A percentile compares a stretch with the other conserved stretches of the same genome.
These are phyloP conservation scores for Pelusios castaneus DNA, from an alignment of 2,113 vertebrate species.

Conservation along the genomic window DNA sequence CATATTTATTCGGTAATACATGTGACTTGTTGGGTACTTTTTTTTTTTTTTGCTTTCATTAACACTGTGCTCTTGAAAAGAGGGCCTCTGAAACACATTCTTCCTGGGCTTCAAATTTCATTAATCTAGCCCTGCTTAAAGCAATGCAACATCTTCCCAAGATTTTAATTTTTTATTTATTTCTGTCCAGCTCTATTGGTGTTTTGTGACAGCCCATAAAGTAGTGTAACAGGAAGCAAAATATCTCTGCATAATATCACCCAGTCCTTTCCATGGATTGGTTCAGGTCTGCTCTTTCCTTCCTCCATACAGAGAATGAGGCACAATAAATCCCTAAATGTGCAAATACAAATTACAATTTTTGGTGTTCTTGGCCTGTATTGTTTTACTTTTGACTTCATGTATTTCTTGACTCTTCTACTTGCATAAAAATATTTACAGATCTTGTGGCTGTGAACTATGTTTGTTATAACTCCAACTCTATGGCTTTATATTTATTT, in stretches of 20 bases:
- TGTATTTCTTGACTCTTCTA: not conserved
- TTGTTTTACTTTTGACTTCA: not conserved
- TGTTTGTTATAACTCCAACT: not conserved
- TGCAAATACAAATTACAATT: not conserved
- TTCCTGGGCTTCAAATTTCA: no score
- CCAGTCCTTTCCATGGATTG: not conserved
- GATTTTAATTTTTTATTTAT: not conserved
- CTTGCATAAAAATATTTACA: not conserved
- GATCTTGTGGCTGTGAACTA: not conserved
- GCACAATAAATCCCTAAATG: not conserved
- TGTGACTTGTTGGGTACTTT: no score
- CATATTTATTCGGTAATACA: no score
- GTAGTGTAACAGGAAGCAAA: not conserved
- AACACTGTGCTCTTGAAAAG: no score
- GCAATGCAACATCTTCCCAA: not conserved
- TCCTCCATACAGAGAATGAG: accelerated
- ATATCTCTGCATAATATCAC: not conserved
- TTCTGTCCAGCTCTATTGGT: not conserved
- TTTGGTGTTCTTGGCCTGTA: not conserved
- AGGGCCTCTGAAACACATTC: no score
- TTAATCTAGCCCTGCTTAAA: no score
- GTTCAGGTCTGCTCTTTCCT: not conserved
- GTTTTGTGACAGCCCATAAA: not conserved
- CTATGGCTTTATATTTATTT: no score
- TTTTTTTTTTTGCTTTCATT: no score